Conservation (phyloP, 2,888 invertebrate genomes). For the Athripsodes cinereus region DNA sequence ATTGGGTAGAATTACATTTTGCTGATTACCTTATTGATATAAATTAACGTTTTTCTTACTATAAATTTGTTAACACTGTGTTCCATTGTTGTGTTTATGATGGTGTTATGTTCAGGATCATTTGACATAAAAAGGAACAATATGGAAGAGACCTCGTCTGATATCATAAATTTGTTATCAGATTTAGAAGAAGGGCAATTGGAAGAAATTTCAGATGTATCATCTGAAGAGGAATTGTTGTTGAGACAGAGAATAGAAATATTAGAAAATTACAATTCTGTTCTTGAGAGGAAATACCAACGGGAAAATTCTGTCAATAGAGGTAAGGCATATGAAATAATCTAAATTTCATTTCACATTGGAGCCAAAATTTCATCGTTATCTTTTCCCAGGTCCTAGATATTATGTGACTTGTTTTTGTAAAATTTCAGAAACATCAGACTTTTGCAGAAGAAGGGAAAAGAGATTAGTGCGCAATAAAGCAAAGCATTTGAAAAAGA, state of each 20-base stretch:
- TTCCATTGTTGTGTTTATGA: neutral
- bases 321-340: too few species aligned
- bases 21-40: too few species aligned
- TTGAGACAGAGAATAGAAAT: conserved; percentile 43
- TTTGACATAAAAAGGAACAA: neutral
- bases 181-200: conserved; percentile 49
- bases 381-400: too few species aligned
- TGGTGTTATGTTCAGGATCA: neutral
- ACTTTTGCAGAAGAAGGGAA: neutral
- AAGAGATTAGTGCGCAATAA: neutral
- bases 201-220: conserved; percentile 45
- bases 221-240: conserved; percentile 46
- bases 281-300: conserved; percentile 43
- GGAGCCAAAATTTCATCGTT: too few species aligned
- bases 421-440: neutral
- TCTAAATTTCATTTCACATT: too few species aligned
- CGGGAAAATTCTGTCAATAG: conserved; percentile 36
- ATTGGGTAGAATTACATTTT: too few species aligned
- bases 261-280: conserved; percentile 46
- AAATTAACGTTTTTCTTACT: too few species aligned
- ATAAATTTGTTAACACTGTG: neutral
- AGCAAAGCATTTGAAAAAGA: neutral
- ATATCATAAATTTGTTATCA: conserved; percentile 14
- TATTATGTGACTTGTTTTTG: too few species aligned
- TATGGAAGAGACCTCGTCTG: neutral